These are phyloP conservation scores for Subanguina moxae DNA, from an alignment of 1,140 invertebrate species.

Conservation along the genomic window DNA sequence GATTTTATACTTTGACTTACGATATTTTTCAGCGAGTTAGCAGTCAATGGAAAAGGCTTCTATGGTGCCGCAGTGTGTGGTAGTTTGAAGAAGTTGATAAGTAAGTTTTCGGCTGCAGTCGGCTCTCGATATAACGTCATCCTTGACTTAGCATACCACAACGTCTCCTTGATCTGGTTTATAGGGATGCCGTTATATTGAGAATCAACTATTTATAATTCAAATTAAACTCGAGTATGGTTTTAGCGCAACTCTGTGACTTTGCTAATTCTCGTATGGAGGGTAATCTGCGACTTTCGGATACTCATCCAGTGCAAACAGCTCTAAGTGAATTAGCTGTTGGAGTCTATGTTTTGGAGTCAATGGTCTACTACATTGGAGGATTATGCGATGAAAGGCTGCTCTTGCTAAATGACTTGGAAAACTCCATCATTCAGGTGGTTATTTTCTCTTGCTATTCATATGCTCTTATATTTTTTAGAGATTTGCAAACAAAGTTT, in stretches of 20 bases:
- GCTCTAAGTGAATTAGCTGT: slow-evolving; percentile 44
- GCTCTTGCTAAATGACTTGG: slow-evolving; percentile 48
- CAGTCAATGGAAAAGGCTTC: slow-evolving; percentile 13
- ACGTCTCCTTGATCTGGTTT: too few relatives aligned
- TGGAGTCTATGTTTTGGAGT: slow-evolving; percentile 48
- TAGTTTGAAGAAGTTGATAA: slow-evolving; percentile 45
- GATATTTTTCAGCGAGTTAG: slow-evolving; percentile 34
- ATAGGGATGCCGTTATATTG: too few relatives aligned
- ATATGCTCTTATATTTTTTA: slow-evolving; percentile 39
- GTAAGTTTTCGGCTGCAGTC: slow-evolving; percentile 10
- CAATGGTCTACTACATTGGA: slow-evolving; percentile 50
- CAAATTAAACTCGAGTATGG: too few relatives aligned
- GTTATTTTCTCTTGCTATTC: slow-evolving; percentile 17
- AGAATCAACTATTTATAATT: too few relatives aligned
- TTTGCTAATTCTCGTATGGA: slow-evolving; percentile 23
- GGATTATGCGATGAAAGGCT: slow-evolving; percentile 51
- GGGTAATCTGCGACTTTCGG: slow-evolving; percentile 37
- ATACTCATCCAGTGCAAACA: slow-evolving; percentile 42
- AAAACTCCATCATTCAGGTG: slow-evolving; percentile 53
- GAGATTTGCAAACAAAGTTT: slow-evolving; percentile 34
- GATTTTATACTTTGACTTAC: neutral
- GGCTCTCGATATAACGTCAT: too few relatives aligned
- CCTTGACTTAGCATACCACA: too few relatives aligned
- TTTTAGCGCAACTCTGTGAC: slow-evolving; percentile 23
- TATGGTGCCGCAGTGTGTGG: slow-evolving; percentile 45